Base-by-base conservation (phyloP, 2,888 invertebrate species). In the Caenorhabditis angaria region DNA sequence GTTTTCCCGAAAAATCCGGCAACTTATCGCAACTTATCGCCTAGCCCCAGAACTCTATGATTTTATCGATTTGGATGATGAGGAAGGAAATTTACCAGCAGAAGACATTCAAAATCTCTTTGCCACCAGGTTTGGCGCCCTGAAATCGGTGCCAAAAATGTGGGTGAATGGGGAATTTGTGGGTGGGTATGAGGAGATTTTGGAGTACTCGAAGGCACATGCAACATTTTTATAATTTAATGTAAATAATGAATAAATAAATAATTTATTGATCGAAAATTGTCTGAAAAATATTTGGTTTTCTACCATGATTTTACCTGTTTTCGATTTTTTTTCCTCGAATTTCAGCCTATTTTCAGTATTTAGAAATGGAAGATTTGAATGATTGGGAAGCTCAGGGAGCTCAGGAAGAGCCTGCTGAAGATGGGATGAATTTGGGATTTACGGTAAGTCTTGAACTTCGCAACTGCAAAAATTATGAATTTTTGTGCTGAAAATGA, bases 1-100 rank as follows among this genome's bases (percentile, higher is more conserved):
- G 1, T 59, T 59, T 59, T 59, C 59, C 57, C 66, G 71, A 62
- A 66, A 66, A 66, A 56, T 61, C 1, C 58, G 64, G 8, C 66
- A 66, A 51, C 28, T 71, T 2, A 27, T 71, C 3, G 28, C 66
- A 3, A 71, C 65, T 0, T 71, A 66, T 24, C 66, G 66, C 8
- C 28, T 71, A 6, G 59, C 58, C 57, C 27, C 25, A 29, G 27
- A 61, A 10, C 22, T 53, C n/a, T 66, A 61, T 24, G 64, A 61
- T 35, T 54, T 61, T 12, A 60, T 63, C 22, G 71, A 71, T n/a
- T 35, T 66, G 29, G 71, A 71, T 29, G 60, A 60, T 8, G 50
- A 27, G 22, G 14, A 47, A 25, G 18, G n/a, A n/a, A 14, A 50
- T 14, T 10, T 60, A 20, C 51, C 29, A 22, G 50, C 18, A 22